phyloP scores from a whole-genome alignment of 1,140 invertebrate species.

The Leptopilina boulardi region DNA sequence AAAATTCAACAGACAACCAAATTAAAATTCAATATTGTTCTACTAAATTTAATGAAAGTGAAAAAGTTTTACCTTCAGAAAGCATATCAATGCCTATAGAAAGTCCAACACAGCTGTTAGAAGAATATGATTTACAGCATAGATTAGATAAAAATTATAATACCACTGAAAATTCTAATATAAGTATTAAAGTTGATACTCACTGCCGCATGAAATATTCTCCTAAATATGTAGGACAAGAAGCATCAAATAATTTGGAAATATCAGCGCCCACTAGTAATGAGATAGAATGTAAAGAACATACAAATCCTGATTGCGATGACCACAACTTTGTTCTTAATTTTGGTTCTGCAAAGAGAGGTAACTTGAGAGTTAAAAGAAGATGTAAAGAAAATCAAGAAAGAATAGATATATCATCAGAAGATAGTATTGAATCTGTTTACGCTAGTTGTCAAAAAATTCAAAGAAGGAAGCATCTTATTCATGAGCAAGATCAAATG shows the following conservation, averaged over 20 bases:
- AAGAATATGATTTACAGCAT: not conserved
- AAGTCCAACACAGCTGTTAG: not conserved
- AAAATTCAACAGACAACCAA: not conserved
- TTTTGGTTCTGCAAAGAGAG: not conserved
- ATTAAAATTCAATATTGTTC: not conserved
- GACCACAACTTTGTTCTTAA: not conserved
- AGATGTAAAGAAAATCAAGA: not conserved
- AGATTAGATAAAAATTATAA: not conserved
- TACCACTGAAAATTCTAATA: not conserved
- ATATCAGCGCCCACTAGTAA: not conserved
- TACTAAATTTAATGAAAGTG: not conserved
- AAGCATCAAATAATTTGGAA: not conserved
- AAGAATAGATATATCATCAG: not conserved
- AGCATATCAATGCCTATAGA: conserved; percentile 2
- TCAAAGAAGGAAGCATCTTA: not conserved
- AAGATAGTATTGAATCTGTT: not conserved
- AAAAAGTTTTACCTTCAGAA: not conserved
- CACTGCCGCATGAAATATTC: not conserved
- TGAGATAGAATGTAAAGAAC: not conserved
- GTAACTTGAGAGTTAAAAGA: not conserved
- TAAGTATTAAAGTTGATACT: not conserved
- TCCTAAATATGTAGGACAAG: not conserved
- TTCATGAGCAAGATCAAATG: not conserved
- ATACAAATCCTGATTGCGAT: not conserved
- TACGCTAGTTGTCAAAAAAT: not conserved